Conservation (phyloP, 2,797 vertebrate species). For the Mastacembelus armatus region DNA sequence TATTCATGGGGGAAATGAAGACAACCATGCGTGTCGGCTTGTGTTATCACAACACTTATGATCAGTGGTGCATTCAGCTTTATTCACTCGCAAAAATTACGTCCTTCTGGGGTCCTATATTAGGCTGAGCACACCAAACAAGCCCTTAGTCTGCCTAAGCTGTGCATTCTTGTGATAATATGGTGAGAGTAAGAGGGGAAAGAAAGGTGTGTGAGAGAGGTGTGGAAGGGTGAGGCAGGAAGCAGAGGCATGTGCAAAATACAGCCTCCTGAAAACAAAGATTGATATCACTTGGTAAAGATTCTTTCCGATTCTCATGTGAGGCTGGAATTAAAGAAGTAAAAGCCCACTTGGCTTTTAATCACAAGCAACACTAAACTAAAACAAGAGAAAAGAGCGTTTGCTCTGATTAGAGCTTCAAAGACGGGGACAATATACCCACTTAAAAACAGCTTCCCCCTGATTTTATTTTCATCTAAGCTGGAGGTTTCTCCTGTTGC, state of each 20-base stretch:
- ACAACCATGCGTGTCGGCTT: slow-evolving; percentile 13
- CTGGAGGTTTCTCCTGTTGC: slow-evolving; percentile 24
- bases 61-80: slow-evolving; percentile 13
- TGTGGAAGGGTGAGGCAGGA: slow-evolving; percentile 7
- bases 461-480: slow-evolving; percentile 12
- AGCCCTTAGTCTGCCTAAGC: slow-evolving; percentile 47
- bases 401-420: slow-evolving; percentile 45
- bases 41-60: slow-evolving; percentile 23
- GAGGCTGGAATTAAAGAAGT: slow-evolving; percentile 74
- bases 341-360: slow-evolving; percentile 64
- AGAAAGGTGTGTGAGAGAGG: slow-evolving; percentile 5
- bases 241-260: slow-evolving; percentile 18
- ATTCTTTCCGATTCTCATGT: slow-evolving; percentile 67
- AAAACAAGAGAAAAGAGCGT: slow-evolving; percentile 48
- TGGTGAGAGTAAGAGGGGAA: slow-evolving; percentile 6
- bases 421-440: slow-evolving; percentile 54
- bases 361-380: slow-evolving; percentile 67
- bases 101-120: slow-evolving; percentile 25
- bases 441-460: slow-evolving; percentile 22
- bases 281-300: slow-evolving; percentile 57
- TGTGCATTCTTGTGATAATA: slow-evolving; percentile 45
- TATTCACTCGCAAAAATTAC: slow-evolving; percentile 5
- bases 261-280: slow-evolving; percentile 33
- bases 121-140: slow-evolving; percentile 53
- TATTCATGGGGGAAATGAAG: slow-evolving; percentile 34